Conservation (phyloP, 2,797 vertebrate genomes). For the Dermochelys coriacea region DNA sequence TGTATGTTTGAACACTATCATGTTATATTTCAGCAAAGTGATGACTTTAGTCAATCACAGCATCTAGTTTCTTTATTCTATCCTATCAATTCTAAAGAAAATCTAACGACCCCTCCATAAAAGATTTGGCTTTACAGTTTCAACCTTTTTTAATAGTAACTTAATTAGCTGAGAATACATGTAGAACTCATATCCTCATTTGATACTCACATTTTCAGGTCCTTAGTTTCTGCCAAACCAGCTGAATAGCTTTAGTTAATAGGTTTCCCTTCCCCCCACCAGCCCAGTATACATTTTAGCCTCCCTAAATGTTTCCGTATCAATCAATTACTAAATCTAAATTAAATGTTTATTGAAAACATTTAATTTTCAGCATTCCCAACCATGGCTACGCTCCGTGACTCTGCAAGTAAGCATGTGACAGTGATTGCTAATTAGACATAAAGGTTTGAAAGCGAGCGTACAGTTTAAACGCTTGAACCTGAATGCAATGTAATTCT, state of each 20-base stretch:
- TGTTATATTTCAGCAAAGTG: neutral
- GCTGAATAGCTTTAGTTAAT: constrained; percentile 53
- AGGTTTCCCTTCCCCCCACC: constrained; percentile 43
- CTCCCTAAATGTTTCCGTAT: constrained; percentile 50
- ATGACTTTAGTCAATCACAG: neutral
- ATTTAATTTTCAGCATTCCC: constrained; percentile 62
- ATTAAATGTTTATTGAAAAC: constrained; percentile 70
- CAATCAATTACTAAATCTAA: constrained; percentile 69
- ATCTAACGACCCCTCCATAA: neutral
- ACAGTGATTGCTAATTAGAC: constrained; percentile 68
- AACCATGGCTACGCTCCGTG: neutral
- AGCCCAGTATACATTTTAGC: constrained; percentile 47
- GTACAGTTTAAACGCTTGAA: constrained; percentile 51
- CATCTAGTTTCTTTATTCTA: neutral
- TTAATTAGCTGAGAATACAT: constrained; percentile 38
- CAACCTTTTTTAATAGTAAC: constrained; percentile 38
- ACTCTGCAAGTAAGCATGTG: constrained; percentile 45
- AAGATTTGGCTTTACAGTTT: constrained; percentile 10
- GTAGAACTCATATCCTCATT: constrained; percentile 58
- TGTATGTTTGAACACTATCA: neutral
- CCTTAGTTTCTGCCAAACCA: constrained; percentile 53
- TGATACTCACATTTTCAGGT: constrained; percentile 47
- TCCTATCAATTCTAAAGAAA: neutral
- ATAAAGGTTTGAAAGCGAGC: constrained; percentile 62
- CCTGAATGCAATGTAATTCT: constrained; percentile 52